Base-by-base conservation (phyloP, 2,888 invertebrate species). In the Uropetala carovei region DNA sequence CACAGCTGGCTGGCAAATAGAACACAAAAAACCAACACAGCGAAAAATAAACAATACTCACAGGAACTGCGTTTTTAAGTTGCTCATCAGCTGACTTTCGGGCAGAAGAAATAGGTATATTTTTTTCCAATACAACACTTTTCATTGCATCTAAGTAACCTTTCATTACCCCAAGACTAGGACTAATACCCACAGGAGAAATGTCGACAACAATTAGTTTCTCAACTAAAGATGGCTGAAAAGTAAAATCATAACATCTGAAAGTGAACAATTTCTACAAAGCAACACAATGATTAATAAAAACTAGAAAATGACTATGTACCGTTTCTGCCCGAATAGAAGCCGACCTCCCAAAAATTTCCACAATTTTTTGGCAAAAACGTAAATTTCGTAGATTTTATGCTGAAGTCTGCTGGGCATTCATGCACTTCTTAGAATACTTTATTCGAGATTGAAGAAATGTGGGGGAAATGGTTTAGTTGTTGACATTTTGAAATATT, bases 121-220 rank as follows among this genome's bases (percentile, higher is more conserved):
- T 95, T 11, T 96, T 95, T 13, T 97, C 96, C 57, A 98, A 95
- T 0, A 96, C 94, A 0, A 97, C 95, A 18, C 95, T 94, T 57
- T 95, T 94, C 96, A 99, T 96, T 0, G 97, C 97, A 93, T 96
- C 96, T 94, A 98, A 97, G 93, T 97, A 95, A 68, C 95, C 95
- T 8, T 96, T 95, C 96, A 98, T 97, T 14, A 96, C 95, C 92
- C 95, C 95, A 30, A 97, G 96, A 93, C 96, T 96, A 9, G 96
- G 96, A 93, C 96, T 97, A 0, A 96, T 96, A 93, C 96, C 96
- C 2, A 96, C 94, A 0, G 98, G 98, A 0, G 97, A 97, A 93
- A 97, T 97, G 94, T 98, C 98, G 27, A 97, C 97, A 22, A 97
- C 96, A 92, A 97, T 94, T 58, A 98, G 95, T 94, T 97, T 97